phyloP scores from a whole-genome alignment of 2,888 invertebrate species.

The Lymantria monacha region DNA sequence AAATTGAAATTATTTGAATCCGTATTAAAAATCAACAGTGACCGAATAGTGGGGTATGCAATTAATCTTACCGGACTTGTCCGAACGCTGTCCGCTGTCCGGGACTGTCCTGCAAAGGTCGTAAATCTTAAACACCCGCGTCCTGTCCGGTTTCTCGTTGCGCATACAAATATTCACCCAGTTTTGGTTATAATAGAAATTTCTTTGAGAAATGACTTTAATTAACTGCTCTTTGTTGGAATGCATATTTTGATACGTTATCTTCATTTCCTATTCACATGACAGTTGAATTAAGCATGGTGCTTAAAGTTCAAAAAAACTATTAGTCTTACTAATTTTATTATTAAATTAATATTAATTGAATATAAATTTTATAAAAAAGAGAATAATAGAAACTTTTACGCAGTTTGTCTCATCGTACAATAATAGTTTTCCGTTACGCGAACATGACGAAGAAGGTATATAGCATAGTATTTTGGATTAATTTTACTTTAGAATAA shows the following conservation, averaged over 20 bases:
- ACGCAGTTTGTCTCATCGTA: too few species aligned
- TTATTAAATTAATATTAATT: too few species aligned
- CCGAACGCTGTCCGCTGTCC: conserved; percentile 54
- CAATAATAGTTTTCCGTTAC: too few species aligned
- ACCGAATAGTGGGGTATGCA: conserved; percentile 53
- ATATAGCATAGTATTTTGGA: too few species aligned
- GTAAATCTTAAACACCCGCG: conserved; percentile 67
- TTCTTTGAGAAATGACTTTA: conserved; percentile 45
- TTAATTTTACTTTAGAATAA: too few species aligned
- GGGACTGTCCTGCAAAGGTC: conserved; percentile 44
- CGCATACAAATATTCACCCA: conserved; percentile 58
- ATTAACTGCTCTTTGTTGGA: conserved; percentile 31
- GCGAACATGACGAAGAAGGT: too few species aligned
- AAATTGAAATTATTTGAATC: conserved; percentile 35
- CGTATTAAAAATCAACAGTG: conserved; percentile 63
- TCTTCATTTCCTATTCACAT: too few species aligned
- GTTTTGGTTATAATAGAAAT: conserved; percentile 47
- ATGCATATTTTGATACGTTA: conserved; percentile 10
- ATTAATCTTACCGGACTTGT: conserved; percentile 68
- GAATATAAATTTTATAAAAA: too few species aligned
- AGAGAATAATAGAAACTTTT: too few species aligned
- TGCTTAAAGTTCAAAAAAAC: too few species aligned
- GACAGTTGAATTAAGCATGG: too few species aligned
- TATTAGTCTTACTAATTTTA: too few species aligned
- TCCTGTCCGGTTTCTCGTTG: conserved; percentile 48